Evolutionary conservation across 1,140 invertebrate genomes (phyloP).

Genomic region (Drosophila arizonae): DNA sequence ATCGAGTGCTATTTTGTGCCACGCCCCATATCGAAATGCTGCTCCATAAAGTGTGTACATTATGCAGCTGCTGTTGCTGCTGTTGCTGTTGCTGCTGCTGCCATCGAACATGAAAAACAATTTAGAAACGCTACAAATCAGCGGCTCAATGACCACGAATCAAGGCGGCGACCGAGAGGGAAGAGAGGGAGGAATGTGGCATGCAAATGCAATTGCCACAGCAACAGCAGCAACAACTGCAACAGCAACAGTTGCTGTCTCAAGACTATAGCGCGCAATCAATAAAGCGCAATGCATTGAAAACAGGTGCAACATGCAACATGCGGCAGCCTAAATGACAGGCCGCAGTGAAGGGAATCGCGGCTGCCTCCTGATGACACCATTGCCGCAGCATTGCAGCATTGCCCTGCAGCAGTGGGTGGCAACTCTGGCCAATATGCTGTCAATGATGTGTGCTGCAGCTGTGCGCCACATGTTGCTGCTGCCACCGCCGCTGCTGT

Average conservation of each 20-base stretch:
- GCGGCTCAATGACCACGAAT: conserved; percentile 72
- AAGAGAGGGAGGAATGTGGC: background rate
- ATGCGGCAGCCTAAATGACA: conserved; percentile 57
- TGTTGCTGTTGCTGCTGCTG: conserved; percentile 68
- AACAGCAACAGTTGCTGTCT: conserved; percentile 11
- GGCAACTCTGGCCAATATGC: conserved; percentile 53
- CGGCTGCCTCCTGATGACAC: conserved; percentile 65
- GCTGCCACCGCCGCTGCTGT: conserved; percentile 28
- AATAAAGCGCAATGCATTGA: conserved; percentile 72
- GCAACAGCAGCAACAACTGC: background rate
- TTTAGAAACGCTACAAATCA: conserved; percentile 79
- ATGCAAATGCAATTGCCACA: conserved; percentile 29
- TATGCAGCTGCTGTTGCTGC: conserved; percentile 74
- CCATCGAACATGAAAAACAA: conserved; percentile 77
- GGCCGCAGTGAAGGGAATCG: conserved; percentile 52
- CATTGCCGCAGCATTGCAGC: conserved; percentile 23
- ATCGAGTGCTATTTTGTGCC: background rate
- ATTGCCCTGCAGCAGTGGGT: conserved; percentile 65
- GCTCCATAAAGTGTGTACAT: conserved; percentile 71
- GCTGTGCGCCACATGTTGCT: conserved; percentile 79
- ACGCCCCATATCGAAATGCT: conserved; percentile 43
- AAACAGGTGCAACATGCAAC: conserved; percentile 64
- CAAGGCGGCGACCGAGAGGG: background rate
- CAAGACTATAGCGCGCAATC: conserved; percentile 56
- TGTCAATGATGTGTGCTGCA: conserved; percentile 74